These are phyloP conservation scores for Ophraella communa DNA, from an alignment of 2,888 invertebrate species.

Conservation along the genomic window DNA sequence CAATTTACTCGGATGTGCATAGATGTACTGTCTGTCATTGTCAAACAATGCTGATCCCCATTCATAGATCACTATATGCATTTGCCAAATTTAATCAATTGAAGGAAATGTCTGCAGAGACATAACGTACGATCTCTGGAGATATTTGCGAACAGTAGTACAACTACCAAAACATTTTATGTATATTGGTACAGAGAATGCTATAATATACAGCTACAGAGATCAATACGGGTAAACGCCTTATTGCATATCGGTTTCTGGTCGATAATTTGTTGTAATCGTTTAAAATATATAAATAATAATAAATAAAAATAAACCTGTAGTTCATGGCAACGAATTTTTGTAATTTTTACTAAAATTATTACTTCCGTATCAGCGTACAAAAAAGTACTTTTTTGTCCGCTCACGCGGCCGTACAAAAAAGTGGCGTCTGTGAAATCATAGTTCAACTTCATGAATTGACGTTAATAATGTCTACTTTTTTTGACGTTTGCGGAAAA, in stretches of 20 bases:
- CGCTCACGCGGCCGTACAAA: no score
- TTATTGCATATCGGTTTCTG: neutral
- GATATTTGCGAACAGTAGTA: neutral
- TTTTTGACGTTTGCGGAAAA: no score
- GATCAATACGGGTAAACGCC: neutral
- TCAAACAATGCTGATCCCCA: slow-evolving; percentile 32
- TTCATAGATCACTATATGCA: slow-evolving; percentile 35
- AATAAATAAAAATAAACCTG: no score
- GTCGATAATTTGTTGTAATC: no score
- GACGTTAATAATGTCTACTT: no score
- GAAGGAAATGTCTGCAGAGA: slow-evolving; percentile 27
- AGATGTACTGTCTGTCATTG: slow-evolving; percentile 47
- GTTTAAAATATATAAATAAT: no score
- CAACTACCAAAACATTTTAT: neutral
- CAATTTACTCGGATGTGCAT: slow-evolving; percentile 35
- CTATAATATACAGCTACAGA: neutral
- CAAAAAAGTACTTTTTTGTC: no score
- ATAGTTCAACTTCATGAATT: no score
- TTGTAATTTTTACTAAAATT: no score
- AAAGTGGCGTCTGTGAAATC: no score
- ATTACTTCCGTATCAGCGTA: no score
- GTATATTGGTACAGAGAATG: neutral
- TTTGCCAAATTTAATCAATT: slow-evolving; percentile 36
- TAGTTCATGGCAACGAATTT: no score
- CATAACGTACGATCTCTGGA: neutral